phyloP scores from a whole-genome alignment of 2,888 invertebrate species.

The Drosophila incognita region DNA sequence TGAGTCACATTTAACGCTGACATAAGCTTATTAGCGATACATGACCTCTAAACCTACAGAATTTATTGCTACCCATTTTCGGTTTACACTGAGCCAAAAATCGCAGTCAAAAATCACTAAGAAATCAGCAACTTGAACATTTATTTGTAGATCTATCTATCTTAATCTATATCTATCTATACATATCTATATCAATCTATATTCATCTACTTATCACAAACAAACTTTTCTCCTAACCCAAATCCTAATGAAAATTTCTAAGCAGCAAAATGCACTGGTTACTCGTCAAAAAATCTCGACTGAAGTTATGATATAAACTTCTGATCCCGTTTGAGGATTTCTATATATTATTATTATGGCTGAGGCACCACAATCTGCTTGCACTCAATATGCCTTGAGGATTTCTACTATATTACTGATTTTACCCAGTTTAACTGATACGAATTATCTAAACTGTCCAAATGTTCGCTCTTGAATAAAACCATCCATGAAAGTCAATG shows the following conservation, averaged over 20 bases:
- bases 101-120: neutral
- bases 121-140: neutral
- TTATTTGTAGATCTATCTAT: neutral
- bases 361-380: neutral
- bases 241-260: rapidly evolving
- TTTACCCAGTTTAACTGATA: neutral
- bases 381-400: neutral
- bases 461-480: no score
- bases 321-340: neutral
- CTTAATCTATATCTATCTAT: neutral
- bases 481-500: no score
- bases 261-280: neutral
- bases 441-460: no score
- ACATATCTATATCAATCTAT: neutral
- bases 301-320: neutral
- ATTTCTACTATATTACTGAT: neutral
- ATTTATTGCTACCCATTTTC: constrained; percentile 35
- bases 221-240: neutral
- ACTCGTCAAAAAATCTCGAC: rapidly evolving
- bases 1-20: constrained; percentile 75
- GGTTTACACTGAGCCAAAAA: constrained; percentile 38
- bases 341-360: neutral
- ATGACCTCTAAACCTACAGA: constrained; percentile 50
- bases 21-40: constrained; percentile 73
- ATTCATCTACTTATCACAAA: neutral